A percentile compares a stretch with the other conserved stretches of the same genome.
Conservation (phyloP, 2,888 invertebrate genomes). For the Lasioglossum oenotherae region DNA sequence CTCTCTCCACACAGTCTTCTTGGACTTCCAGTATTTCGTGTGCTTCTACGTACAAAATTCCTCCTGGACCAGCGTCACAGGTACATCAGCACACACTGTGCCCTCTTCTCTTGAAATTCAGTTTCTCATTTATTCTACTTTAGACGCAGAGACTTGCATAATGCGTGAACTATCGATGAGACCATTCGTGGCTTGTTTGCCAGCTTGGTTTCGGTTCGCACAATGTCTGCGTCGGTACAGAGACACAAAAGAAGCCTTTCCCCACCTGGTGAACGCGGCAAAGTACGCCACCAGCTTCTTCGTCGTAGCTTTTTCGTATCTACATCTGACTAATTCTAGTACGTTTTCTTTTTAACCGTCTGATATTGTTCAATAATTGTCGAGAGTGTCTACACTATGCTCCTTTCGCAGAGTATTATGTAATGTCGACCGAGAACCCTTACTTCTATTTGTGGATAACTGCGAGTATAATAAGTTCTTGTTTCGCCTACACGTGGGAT, state of each 20-base stretch:
- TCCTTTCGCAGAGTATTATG: conserved; percentile 83
- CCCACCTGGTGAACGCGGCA: conserved; percentile 98
- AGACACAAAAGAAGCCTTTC: conserved; percentile 96
- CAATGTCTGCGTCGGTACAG: conserved; percentile 98
- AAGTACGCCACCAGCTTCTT: conserved; percentile 99
- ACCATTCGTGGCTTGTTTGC: conserved; percentile 95
- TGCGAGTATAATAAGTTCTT: conserved; percentile 93
- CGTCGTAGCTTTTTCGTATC: conserved; percentile 94
- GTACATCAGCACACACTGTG: conserved; percentile 27
- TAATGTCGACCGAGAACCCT: conserved; percentile 88
- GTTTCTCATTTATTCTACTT: background rate
- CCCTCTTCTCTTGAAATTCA: background rate
- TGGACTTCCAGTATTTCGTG: conserved; percentile 97
- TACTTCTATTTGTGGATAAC: conserved; percentile 96
- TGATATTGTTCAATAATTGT: too few relatives aligned
- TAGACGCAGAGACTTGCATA: conserved; percentile 85
- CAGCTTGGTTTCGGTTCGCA: conserved; percentile 99
- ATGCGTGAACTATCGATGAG: conserved; percentile 84
- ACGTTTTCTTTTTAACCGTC: conserved; percentile 69
- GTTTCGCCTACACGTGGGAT: conserved; percentile 99
- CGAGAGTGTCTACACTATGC: background rate
- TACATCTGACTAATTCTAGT: conserved; percentile 89
- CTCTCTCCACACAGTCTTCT: conserved; percentile 94
- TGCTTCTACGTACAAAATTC: conserved; percentile 93
- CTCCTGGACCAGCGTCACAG: conserved; percentile 85